Percentiles rank a stretch among this genome's conserved stretches.
phyloP scores from a whole-genome alignment of 2,797 vertebrate species.

The Diceros bicornis region DNA sequence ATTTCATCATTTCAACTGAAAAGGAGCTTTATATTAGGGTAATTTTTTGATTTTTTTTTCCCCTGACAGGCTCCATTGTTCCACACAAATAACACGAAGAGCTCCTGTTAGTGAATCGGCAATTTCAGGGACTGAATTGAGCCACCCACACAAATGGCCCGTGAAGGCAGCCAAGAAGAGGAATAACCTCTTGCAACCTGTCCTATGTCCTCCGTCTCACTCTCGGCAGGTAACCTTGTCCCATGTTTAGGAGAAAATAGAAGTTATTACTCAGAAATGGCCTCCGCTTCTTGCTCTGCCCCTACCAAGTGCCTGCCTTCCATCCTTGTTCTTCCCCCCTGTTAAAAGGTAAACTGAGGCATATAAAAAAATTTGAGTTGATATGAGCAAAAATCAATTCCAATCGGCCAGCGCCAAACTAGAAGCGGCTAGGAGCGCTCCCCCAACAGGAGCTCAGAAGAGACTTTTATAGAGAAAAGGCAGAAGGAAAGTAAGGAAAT shows the following conservation, averaged over 20 bases:
- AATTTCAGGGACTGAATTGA: background rate
- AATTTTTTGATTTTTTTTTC: conserved; percentile 51
- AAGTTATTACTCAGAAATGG: background rate
- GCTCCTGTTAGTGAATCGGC: background rate
- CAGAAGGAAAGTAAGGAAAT: background rate
- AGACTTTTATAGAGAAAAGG: background rate
- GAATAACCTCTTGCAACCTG: background rate
- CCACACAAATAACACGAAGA: no score
- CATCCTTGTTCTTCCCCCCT: background rate
- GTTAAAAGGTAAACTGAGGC: background rate
- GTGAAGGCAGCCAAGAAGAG: background rate
- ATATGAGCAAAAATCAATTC: background rate
- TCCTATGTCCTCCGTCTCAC: background rate
- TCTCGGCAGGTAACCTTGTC: background rate
- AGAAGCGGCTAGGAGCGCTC: background rate
- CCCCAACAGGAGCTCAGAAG: background rate
- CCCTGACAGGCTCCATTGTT: background rate
- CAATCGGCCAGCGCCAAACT: background rate
- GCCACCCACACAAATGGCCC: no score
- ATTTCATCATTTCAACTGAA: background rate
- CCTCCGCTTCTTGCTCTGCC: background rate
- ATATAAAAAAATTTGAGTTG: background rate
- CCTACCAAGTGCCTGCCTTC: background rate
- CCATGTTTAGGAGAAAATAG: background rate
- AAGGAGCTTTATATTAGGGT: background rate